Base-by-base conservation (phyloP, 2,888 invertebrate genomes). In the Drosophila lacicola region DNA sequence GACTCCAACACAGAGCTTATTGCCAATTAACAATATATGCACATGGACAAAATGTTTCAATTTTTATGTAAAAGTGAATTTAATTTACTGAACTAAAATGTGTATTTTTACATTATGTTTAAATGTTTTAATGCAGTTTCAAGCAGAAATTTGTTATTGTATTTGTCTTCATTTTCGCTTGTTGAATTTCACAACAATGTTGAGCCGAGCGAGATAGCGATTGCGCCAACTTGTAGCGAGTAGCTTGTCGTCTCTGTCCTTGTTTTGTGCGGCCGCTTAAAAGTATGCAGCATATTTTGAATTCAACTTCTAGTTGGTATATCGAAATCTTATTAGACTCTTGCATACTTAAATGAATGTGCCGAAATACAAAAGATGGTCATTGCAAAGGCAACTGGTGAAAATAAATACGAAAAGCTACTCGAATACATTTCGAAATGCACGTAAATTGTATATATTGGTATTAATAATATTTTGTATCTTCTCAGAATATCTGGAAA, bases 401-500 rank as follows among this genome's bases (percentile, higher is more conserved):
- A 49, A 37, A 46, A 29, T 55, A 9, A 10, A 0, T 2, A 13
- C 19, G 10, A 47, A 10, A 36, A 47, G 34, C 45, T 21, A 39
- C 25, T 53, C 33, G 13, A 46, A 46, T 21, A 1, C 41, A 44
- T 11, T 11, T n/a, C 19, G 8, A 42, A 33, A 55, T 53, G 25
- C 64, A 58, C 61, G 57, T 13, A 8, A 49, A 34, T 29, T 49
- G 17, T 9, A 5, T 36, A 13, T 2, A 11, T 46, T 13, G 11
- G 25, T 81, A 55, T 49, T 87, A 84, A 75, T 64, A 68, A 70
- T 49, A 10, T 34, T 39, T 65, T 62, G 44, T 29, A 49, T 82
- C 68, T 61, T 45, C 70, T 50, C 82, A 91, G 90, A 91, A 90
- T 91, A 89, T 79, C 86, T 91, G 74, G 89, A 91, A 82, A 78